Evolutionary conservation across 2,888 invertebrate genomes (phyloP), one percentile per base, ranked within the genome.

Genomic region (Nebria brevicollis): DNA sequence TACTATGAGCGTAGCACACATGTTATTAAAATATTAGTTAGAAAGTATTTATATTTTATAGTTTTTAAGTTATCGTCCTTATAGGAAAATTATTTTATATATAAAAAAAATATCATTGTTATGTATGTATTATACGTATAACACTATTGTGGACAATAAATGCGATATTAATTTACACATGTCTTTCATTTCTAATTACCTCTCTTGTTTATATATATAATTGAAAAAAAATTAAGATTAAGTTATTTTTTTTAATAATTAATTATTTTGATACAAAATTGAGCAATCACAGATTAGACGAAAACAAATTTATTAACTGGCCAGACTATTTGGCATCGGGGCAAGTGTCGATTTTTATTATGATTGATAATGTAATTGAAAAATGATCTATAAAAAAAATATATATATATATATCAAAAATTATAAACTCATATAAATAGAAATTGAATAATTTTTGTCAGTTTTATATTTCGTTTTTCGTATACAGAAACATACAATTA

Each of bases 21-120:
- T 11, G 54, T 54, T 54, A 75, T 66, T 66, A 8, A 15, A 41
- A 64, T 25, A 75, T 42, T 76, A 75, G 66, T 13, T 15, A 66
- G 68, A 25, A 66, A 66, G 65, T 76, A 76, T 76, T 76, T 76
- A 76, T 66, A 75, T 75, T 64, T 76, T 66, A 26, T 66, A 66
- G 42, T 15, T 75, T 34, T 54, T 54, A 54, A 54, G 54, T 54
- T 54, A 54, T 54, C 54, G 54, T 54, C 54, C 54, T 54, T 54
- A 7, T 54, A 54, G 7, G 54, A 54, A 54, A 54, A 54, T 54
- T 8, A 54, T 11, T 54, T 54, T 11, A 54, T 54, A 13, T 7
- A 11, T 54, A 54, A 54, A 11, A 54, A 54, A 54, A 54, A 54
- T 7, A 54, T 54, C 2, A 54, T 54, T 54, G 34, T 54, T 54